Evolutionary conservation across 2,113 vertebrate genomes (phyloP).

Genomic region (Sinocyclocheilus maitianheensis): DNA sequence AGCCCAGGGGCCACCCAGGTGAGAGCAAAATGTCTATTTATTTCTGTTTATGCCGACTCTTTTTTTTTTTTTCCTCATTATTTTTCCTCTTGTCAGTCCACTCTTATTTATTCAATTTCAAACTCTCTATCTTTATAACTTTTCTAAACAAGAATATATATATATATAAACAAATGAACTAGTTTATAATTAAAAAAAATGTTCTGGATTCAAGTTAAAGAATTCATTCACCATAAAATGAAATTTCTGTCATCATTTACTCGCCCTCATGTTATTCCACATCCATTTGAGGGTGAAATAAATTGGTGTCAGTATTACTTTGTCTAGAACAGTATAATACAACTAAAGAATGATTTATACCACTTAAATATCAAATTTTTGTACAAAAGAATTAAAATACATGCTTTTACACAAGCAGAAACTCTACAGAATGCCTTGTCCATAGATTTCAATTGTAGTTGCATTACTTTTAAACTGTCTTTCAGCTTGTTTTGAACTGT

Average conservation of each 20-base stretch:
- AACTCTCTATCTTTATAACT: constrained; percentile 23
- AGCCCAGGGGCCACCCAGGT: constrained; percentile 56
- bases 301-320: background rate
- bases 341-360: background rate
- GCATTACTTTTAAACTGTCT: background rate
- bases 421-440: background rate
- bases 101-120: constrained; percentile 7
- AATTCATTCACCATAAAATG: no score
- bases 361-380: background rate
- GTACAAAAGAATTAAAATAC: background rate
- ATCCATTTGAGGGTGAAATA: no score
- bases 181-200: background rate
- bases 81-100: constrained; percentile 10
- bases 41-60: constrained; percentile 15
- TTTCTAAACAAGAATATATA: constrained; percentile 30
- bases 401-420: background rate
- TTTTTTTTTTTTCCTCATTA: constrained; percentile 26
- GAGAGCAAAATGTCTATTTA: constrained; percentile 29
- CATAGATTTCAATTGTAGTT: background rate
- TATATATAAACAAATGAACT: background rate
- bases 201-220: background rate
- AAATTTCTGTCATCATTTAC: no score
- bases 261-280: no score
- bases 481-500: background rate
- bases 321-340: background rate